Percentiles rank a stretch among this genome's conserved stretches.
Evolutionary conservation across 2,113 vertebrate species (phyloP).

Genomic region (Pelvicachromis taeniatus): DNA sequence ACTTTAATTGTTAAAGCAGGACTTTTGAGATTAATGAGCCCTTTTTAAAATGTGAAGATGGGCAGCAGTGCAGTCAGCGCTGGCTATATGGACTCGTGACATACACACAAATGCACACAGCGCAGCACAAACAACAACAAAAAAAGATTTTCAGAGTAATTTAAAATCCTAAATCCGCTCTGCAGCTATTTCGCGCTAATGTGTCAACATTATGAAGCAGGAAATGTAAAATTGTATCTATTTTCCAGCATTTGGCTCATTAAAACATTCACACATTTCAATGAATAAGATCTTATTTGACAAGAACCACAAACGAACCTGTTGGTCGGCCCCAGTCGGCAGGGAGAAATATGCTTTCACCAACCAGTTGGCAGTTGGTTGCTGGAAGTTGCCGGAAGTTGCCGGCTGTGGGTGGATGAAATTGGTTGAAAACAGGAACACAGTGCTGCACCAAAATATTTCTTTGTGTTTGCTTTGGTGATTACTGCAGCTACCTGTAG

Average conservation of each 20-base stretch:
- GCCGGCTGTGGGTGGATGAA: accelerated
- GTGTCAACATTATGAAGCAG: neutral
- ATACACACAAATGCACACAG: too few species aligned
- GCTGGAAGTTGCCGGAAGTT: neutral
- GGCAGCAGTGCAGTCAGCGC: neutral
- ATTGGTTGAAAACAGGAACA: neutral
- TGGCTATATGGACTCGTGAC: neutral
- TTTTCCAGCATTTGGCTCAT: neutral
- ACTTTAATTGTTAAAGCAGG: accelerated
- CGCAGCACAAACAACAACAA: too few species aligned
- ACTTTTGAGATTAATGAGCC: neutral
- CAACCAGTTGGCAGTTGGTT: neutral
- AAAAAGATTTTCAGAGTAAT: too few species aligned
- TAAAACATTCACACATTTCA: neutral
- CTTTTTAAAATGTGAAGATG: neutral
- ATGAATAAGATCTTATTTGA: neutral
- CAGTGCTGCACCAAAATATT: accelerated
- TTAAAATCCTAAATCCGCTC: too few species aligned
- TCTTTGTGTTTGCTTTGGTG: neutral
- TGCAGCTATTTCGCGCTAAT: neutral
- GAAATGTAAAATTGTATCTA: neutral
- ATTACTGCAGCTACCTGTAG: neutral
- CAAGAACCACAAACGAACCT: neutral
- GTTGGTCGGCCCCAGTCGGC: accelerated
- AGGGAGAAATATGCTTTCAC: neutral